These are phyloP conservation scores for Paramuricea clavata DNA, from an alignment of 92 coral and sea anemone genomes.

Conservation along the genomic window DNA sequence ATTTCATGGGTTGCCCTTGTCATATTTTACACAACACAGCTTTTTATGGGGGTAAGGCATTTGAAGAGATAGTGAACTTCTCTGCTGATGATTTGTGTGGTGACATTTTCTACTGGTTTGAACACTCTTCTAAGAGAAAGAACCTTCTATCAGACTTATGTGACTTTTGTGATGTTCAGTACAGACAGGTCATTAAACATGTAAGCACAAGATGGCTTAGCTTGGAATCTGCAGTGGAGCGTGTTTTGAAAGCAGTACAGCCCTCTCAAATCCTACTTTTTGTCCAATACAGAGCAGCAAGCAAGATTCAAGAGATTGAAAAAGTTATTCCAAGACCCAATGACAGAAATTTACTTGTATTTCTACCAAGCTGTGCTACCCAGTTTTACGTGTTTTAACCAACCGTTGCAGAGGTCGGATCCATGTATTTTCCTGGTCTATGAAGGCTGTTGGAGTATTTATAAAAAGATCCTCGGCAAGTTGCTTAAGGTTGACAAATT, in stretches of 20 bases:
- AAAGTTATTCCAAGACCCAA: constrained; percentile 43
- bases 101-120: constrained; percentile 74
- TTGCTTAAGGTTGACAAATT: constrained; percentile 24
- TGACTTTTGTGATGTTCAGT: constrained; percentile 66
- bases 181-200: constrained; percentile 70
- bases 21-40: constrained; percentile 71
- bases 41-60: constrained; percentile 60
- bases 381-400: constrained; percentile 11
- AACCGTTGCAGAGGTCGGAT: constrained; percentile 34
- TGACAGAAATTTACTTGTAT: constrained; percentile 62
- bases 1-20: constrained; percentile 68
- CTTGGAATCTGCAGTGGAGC: constrained; percentile 72
- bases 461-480: constrained; percentile 38
- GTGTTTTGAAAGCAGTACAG: constrained; percentile 58
- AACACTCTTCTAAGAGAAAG: constrained; percentile 70
- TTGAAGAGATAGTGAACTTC: constrained; percentile 60
- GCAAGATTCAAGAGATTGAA: constrained; percentile 63
- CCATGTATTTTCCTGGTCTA: constrained; percentile 31
- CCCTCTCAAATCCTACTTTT: constrained; percentile 68
- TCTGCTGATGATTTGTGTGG: constrained; percentile 68
- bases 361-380: constrained; percentile 66
- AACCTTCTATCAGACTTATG: constrained; percentile 48
- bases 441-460: constrained; percentile 42
- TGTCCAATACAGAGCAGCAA: constrained; percentile 32
- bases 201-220: constrained; percentile 73